These are phyloP conservation scores for Dexiosoma caninum DNA, from an alignment of 2,888 invertebrate genomes.

Conservation along the genomic window DNA sequence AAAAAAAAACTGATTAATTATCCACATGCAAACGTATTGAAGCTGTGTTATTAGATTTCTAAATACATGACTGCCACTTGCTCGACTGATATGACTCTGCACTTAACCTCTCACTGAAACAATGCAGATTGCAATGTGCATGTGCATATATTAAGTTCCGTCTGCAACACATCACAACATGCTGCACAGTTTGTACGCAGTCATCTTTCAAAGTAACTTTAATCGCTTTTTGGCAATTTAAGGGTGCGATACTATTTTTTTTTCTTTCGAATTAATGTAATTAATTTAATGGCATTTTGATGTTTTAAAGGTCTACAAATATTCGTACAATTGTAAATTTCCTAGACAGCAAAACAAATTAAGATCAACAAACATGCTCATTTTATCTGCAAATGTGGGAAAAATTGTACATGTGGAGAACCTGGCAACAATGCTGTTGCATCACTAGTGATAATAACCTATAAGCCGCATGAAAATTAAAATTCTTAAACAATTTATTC, in stretches of 20 bases:
- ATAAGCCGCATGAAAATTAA: not conserved
- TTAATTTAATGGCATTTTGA: not conserved
- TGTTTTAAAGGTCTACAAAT: not conserved
- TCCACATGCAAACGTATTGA: too few species aligned
- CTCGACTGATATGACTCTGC: slow-evolving; percentile 49
- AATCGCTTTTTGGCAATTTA: slow-evolving; percentile 1
- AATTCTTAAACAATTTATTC: not conserved
- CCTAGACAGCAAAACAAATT: too few species aligned
- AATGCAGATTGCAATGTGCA: slow-evolving; percentile 22
- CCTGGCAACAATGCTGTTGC: slow-evolving; percentile 2
- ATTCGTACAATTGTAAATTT: too few species aligned
- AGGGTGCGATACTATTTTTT: not conserved
- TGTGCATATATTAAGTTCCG: not conserved
- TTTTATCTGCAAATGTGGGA: too few species aligned
- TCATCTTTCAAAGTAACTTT: not conserved
- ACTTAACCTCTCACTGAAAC: slow-evolving; percentile 55
- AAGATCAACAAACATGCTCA: too few species aligned
- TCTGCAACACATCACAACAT: slow-evolving; percentile 2
- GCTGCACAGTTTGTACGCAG: not conserved
- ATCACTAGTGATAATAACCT: slow-evolving; percentile 7
- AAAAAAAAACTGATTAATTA: too few species aligned
- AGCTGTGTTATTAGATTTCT: too few species aligned
- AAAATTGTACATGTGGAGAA: too few species aligned
- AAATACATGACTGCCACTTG: not conserved
- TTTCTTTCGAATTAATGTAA: not conserved